Evolutionary conservation across 2,888 invertebrate species (phyloP).

Genomic region (Lamellibrachia columna): DNA sequence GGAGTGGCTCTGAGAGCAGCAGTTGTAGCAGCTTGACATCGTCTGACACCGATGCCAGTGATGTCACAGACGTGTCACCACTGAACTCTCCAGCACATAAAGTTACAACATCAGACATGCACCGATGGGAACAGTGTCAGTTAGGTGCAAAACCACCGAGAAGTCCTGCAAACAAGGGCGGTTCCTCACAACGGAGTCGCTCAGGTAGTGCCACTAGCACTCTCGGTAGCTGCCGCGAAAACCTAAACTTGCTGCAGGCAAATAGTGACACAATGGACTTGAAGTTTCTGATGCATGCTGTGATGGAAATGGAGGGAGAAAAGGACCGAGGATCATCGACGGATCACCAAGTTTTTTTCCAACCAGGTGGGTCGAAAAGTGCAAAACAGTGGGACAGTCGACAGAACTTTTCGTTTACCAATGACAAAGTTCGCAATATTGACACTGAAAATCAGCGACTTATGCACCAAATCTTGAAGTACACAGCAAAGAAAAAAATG

Average conservation of each 20-base stretch:
- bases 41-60: slow-evolving; percentile 30
- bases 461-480: slow-evolving; percentile 53
- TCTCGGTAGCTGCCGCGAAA: not conserved
- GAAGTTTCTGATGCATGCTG: slow-evolving; percentile 39
- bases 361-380: slow-evolving; percentile 21
- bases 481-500: slow-evolving; percentile 28
- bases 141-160: not conserved
- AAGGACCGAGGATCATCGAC: slow-evolving; percentile 17
- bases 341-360: slow-evolving; percentile 18
- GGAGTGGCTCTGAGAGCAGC: not conserved
- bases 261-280: slow-evolving; percentile 37
- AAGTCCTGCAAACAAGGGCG: slow-evolving; percentile 20
- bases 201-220: not conserved
- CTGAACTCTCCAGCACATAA: slow-evolving; percentile 34
- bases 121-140: not conserved
- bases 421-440: slow-evolving; percentile 51
- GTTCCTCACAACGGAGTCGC: not conserved
- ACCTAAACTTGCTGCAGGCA: slow-evolving; percentile 26
- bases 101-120: slow-evolving; percentile 17
- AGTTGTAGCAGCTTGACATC: not conserved
- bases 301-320: slow-evolving; percentile 39
- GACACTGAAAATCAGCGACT: slow-evolving; percentile 60
- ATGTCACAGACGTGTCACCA: slow-evolving; percentile 42
- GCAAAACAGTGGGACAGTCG: slow-evolving; percentile 4
- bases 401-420: slow-evolving; percentile 48